phyloP scores from a whole-genome alignment of 2,888 invertebrate species.

The Agapostemon virescens region DNA sequence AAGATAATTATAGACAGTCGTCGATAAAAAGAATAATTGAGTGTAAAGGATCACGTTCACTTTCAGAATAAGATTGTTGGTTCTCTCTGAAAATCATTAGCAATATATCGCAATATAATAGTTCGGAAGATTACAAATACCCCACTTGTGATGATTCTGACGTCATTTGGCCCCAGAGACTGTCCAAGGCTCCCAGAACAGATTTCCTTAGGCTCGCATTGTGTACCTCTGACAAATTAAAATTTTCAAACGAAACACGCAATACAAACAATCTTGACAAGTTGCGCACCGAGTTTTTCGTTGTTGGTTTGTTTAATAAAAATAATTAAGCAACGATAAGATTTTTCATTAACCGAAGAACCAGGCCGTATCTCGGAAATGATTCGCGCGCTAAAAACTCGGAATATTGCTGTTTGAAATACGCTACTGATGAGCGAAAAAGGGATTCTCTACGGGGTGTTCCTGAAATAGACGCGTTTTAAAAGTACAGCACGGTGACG shows the following conservation, averaged over 20 bases:
- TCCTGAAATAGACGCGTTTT: constrained; percentile 8
- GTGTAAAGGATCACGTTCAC: neutral
- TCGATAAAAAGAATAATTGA: neutral
- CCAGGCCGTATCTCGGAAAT: neutral
- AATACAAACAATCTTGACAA: neutral
- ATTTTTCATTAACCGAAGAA: neutral
- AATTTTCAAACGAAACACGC: neutral
- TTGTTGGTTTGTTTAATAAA: neutral
- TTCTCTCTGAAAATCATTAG: neutral
- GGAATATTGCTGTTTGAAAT: constrained; percentile 74
- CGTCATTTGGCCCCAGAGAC: neutral
- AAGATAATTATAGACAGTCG: too few relatives aligned
- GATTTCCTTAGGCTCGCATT: too few relatives aligned
- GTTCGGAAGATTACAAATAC: neutral
- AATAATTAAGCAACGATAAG: neutral
- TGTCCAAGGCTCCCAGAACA: too few relatives aligned
- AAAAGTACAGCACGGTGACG: neutral
- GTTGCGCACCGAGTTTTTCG: too few relatives aligned
- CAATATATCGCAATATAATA: neutral
- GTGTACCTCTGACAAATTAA: neutral
- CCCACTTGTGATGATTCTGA: neutral
- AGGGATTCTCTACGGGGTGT: constrained; percentile 19
- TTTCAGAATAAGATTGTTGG: neutral
- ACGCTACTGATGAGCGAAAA: constrained; percentile 55
- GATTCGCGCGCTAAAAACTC: neutral